phyloP scores from a whole-genome alignment of 2,797 vertebrate genomes.

The Alectoris magna region DNA sequence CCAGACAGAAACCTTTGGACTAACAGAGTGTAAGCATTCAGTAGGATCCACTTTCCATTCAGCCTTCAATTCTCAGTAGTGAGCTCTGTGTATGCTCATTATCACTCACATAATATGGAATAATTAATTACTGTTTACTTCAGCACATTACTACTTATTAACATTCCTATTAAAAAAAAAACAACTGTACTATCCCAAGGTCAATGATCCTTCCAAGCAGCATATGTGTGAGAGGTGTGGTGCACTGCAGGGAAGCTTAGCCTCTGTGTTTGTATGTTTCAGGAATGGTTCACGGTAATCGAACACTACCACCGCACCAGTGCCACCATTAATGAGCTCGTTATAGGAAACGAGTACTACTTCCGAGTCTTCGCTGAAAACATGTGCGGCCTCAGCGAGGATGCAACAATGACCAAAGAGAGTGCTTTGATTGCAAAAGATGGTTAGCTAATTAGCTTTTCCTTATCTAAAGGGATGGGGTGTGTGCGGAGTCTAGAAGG shows the following conservation, averaged over 20 bases:
- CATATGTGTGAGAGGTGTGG: rapidly evolving
- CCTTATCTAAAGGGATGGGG: not conserved
- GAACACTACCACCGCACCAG: conserved; percentile 96
- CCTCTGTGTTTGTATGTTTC: not conserved
- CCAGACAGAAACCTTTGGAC: not conserved
- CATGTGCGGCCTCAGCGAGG: conserved; percentile 95
- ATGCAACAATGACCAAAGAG: conserved; percentile 92
- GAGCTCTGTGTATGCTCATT: not conserved
- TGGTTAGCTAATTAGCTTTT: conserved; percentile 79
- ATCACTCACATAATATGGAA: not conserved
- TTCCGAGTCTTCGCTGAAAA: conserved; percentile 96
- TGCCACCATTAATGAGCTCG: conserved; percentile 92
- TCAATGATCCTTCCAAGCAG: not conserved
- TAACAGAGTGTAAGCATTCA: not conserved
- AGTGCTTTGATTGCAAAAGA: conserved; percentile 94
- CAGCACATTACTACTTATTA: not conserved
- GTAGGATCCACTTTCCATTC: not conserved
- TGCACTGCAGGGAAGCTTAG: not conserved
- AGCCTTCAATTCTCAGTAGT: not conserved
- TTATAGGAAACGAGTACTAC: conserved; percentile 98
- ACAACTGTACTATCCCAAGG: not conserved
- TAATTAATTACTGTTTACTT: not conserved
- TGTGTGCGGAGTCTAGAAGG: not conserved
- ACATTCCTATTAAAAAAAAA: not conserved
- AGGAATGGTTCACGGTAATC: conserved; percentile 98